These are phyloP conservation scores for Ochotona princeps DNA, from an alignment of 2,113 vertebrate species.

Conservation along the genomic window DNA sequence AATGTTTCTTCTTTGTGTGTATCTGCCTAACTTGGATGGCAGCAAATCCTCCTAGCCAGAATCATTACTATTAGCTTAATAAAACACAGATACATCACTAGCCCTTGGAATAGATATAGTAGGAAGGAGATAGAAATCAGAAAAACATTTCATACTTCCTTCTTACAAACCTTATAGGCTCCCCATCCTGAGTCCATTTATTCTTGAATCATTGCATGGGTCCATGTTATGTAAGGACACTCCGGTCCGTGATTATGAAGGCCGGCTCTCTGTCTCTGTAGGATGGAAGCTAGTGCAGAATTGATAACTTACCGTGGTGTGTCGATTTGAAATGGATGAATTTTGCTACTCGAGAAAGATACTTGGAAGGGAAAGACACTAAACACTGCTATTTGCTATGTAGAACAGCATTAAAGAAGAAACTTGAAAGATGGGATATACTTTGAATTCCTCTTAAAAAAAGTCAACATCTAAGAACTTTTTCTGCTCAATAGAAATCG, in stretches of 20 bases:
- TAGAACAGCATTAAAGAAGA: not conserved
- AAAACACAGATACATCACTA: not conserved
- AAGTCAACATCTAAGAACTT: not conserved
- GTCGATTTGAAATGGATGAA: not conserved
- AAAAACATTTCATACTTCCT: not conserved
- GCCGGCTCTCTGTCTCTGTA: not conserved
- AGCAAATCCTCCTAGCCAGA: not conserved
- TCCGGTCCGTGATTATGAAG: not conserved
- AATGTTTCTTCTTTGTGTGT: not conserved
- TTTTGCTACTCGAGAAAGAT: constrained; percentile 40
- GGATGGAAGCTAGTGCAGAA: not conserved
- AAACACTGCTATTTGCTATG: not conserved
- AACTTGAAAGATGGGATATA: not conserved
- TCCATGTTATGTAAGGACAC: not conserved
- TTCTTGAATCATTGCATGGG: not conserved
- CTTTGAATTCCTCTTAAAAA: not conserved
- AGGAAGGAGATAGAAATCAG: not conserved
- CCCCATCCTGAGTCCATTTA: too few species aligned
- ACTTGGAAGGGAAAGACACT: not conserved
- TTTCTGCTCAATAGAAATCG: not conserved
- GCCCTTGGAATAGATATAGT: not conserved
- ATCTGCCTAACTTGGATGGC: not conserved
- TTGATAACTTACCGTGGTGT: not conserved
- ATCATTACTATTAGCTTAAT: not conserved
- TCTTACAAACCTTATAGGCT: not conserved